phyloP scores from a whole-genome alignment of 2,113 vertebrate genomes.

The Peucedramus taeniatus region DNA sequence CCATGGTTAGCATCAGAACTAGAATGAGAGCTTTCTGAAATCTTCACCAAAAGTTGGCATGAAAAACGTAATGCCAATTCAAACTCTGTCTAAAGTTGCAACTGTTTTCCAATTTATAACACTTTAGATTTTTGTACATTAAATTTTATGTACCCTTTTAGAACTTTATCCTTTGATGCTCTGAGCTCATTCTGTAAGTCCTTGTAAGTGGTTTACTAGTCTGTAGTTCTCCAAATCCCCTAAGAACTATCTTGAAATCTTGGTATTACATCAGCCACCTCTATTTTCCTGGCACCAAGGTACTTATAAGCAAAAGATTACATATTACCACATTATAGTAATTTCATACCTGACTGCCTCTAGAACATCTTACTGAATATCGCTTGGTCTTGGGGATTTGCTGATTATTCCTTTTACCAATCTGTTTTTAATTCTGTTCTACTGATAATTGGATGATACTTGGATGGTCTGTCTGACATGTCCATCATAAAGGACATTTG shows the following conservation, averaged over 20 bases:
- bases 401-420: not conserved
- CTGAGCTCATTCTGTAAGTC: not conserved
- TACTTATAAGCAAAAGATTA: not conserved
- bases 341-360: slow-evolving; percentile 24
- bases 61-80: not conserved
- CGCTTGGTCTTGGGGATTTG: not conserved
- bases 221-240: not conserved
- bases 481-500: not conserved
- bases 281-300: not conserved
- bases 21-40: not conserved
- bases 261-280: not conserved
- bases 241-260: not conserved
- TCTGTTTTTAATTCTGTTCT: not conserved
- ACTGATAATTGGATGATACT: not conserved
- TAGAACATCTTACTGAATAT: not conserved
- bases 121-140: not conserved
- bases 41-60: not conserved
- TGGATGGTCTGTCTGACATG: not conserved
- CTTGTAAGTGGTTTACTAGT: not conserved
- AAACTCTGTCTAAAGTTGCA: not conserved
- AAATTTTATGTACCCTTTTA: not conserved
- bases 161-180: not conserved
- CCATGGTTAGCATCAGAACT: not conserved
- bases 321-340: not conserved
- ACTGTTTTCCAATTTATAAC: not conserved